Evolutionary conservation across 2,113 vertebrate genomes (phyloP).

Genomic region (Chlorocebus sabaeus): DNA sequence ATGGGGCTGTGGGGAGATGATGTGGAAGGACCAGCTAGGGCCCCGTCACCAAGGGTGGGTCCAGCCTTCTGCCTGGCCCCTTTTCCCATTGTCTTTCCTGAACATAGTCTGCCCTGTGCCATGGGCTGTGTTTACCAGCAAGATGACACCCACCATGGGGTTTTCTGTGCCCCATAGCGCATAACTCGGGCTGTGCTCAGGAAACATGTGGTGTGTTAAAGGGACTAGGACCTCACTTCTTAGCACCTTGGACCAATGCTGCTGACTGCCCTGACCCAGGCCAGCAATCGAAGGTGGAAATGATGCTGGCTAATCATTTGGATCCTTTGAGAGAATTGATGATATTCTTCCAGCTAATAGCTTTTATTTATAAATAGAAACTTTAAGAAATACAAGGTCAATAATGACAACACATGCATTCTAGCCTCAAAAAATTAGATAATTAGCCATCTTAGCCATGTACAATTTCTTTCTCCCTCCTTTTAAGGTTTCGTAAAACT

Average conservation of each 20-base stretch:
- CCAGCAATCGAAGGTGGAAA: neutral
- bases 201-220: fast-evolving
- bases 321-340: constrained; percentile 21
- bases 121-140: neutral
- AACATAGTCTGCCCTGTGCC: neutral
- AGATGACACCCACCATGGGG: neutral
- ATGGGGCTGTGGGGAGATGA: neutral
- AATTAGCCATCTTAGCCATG: constrained; percentile 76
- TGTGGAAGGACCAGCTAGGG: neutral
- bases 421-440: neutral
- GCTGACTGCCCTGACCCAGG: neutral
- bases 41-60: neutral
- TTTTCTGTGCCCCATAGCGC: neutral
- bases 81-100: neutral
- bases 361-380: constrained; percentile 73
- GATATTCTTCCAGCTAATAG: neutral
- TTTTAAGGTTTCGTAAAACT: constrained; percentile 3
- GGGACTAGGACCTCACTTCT: neutral
- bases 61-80: neutral
- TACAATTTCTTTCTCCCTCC: neutral
- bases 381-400: constrained; percentile 38
- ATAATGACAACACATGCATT: neutral
- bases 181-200: neutral
- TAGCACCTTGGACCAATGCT: neutral
- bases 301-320: neutral